Percentiles rank a stretch among this genome's conserved stretches.
Evolutionary conservation across 1,140 invertebrate species (phyloP).

Genomic region (Drosophila persimilis): DNA sequence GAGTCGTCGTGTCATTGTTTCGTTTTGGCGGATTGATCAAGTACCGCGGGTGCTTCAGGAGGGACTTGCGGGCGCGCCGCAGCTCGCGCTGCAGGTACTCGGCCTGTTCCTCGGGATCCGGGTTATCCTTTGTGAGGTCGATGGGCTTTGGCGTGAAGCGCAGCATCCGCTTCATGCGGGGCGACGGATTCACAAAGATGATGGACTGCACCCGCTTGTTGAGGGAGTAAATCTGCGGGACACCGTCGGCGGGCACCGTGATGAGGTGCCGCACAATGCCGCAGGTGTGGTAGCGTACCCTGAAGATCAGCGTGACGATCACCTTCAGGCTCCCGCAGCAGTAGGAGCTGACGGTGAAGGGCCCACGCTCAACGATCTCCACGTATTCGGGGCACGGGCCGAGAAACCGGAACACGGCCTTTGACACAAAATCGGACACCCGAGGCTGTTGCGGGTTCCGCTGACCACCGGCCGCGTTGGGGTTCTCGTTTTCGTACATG

Average conservation of each 20-base stretch:
- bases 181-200: slow-evolving; percentile 20
- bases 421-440: neutral
- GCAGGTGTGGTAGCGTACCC: slow-evolving; percentile 5
- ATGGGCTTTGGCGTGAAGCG: no score
- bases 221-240: neutral
- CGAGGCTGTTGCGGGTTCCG: no score
- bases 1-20: no score
- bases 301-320: slow-evolving; percentile 1
- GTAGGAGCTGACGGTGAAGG: neutral
- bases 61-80: neutral
- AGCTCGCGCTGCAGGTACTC: neutral
- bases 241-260: neutral
- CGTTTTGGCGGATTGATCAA: neutral
- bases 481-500: neutral
- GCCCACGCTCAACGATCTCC: neutral
- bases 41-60: neutral
- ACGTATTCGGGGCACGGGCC: neutral
- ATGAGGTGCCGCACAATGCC: slow-evolving; percentile 1
- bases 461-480: neutral
- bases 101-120: neutral
- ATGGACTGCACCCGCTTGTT: slow-evolving; percentile 1
- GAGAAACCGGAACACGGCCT: slow-evolving; percentile 4
- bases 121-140: no score
- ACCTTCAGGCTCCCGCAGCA: neutral
- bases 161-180: neutral